Evolutionary conservation across 2,797 vertebrate species (phyloP).

Genomic region (Lophotriccus pileatus): DNA sequence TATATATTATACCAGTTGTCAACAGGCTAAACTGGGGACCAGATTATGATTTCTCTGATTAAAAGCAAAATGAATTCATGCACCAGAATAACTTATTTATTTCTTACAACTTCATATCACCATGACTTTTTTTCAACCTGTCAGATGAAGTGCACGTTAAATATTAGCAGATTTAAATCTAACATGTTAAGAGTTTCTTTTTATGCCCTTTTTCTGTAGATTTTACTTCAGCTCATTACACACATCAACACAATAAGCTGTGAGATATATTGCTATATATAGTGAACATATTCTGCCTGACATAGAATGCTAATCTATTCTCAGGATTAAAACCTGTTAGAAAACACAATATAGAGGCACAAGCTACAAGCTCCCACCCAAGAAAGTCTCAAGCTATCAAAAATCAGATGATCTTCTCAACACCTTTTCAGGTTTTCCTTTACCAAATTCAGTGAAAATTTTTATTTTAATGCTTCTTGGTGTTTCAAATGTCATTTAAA

Average conservation of each 20-base stretch:
- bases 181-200: not conserved
- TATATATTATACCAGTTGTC: not conserved
- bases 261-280: not conserved
- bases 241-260: not conserved
- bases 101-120: not conserved
- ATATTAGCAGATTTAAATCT: not conserved
- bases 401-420: not conserved
- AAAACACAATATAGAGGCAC: not conserved
- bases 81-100: not conserved
- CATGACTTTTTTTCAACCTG: not conserved
- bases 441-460: not conserved
- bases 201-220: not conserved
- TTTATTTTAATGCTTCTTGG: not conserved
- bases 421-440: not conserved
- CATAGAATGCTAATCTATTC: not conserved
- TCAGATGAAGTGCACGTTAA: not conserved
- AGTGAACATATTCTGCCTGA: not conserved
- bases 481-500: not conserved
- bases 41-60: not conserved
- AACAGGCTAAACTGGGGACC: not conserved
- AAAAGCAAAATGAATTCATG: not conserved
- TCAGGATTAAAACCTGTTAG: not conserved
- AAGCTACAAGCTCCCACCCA: not conserved
- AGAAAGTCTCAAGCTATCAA: not conserved
- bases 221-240: not conserved